Conservation (phyloP, 2,797 vertebrate genomes). For the Spondyliosoma cantharus region DNA sequence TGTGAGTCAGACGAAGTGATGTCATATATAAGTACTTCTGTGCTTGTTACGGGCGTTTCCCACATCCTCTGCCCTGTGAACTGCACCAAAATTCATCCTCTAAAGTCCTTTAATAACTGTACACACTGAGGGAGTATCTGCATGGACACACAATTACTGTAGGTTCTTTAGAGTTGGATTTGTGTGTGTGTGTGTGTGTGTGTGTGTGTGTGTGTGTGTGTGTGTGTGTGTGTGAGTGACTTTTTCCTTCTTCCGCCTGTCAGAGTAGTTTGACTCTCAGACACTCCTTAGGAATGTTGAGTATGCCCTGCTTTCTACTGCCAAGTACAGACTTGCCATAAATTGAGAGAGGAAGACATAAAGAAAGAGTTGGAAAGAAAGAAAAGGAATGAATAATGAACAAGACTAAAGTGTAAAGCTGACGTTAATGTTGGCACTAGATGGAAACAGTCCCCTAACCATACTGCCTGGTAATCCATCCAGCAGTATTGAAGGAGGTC, state of each 20-base stretch:
- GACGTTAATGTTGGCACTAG: not conserved
- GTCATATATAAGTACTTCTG: conserved; percentile 77
- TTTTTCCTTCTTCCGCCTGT: conserved; percentile 69
- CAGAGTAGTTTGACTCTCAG: conserved; percentile 71
- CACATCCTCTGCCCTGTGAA: conserved; percentile 65
- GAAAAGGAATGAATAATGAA: conserved; percentile 2
- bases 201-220: conserved; percentile 25
- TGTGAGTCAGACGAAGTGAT: conserved; percentile 84
- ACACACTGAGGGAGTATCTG: conserved; percentile 23
- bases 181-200: conserved; percentile 9
- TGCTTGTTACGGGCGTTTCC: conserved; percentile 82
- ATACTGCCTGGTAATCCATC: not conserved
- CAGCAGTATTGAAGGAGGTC: not conserved
- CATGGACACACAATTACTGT: conserved; percentile 20
- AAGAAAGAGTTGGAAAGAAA: not conserved
- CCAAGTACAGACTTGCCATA: conserved; percentile 82
- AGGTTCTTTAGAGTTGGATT: conserved; percentile 14
- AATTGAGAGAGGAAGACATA: conserved; percentile 18
- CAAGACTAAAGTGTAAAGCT: not conserved
- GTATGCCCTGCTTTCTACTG: conserved; percentile 72
- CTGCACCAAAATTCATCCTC: conserved; percentile 30
- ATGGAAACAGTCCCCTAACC: not conserved
- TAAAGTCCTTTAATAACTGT: conserved; percentile 38
- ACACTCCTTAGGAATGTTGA: conserved; percentile 81
- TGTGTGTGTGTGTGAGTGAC: not conserved